phyloP scores from a whole-genome alignment of 2,888 invertebrate species.

The Chymomyza procnemis region DNA sequence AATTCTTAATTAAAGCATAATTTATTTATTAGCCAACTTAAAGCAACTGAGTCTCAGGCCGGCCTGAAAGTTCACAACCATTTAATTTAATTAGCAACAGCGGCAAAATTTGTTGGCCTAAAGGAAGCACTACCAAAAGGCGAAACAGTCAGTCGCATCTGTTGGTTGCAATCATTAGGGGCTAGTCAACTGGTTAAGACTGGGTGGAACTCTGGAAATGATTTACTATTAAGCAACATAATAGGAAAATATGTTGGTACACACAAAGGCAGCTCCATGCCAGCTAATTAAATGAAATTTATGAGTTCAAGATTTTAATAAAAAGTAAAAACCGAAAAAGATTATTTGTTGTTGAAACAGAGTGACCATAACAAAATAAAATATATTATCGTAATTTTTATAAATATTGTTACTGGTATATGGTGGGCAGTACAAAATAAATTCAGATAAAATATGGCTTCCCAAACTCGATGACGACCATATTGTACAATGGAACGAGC shows the following conservation, averaged over 20 bases:
- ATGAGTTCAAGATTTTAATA: neutral
- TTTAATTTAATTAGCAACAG: conserved; percentile 34
- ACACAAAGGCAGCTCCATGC: neutral
- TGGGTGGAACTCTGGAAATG: neutral
- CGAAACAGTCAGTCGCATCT: neutral
- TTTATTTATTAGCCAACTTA: conserved; percentile 31
- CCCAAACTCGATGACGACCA: no score
- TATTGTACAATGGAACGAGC: no score
- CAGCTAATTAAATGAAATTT: neutral
- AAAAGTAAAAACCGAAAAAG: neutral
- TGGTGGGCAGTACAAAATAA: no score
- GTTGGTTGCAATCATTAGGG: neutral
- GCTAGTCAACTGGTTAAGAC: neutral
- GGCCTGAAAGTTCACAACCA: conserved; percentile 29
- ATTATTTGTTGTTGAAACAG: no score
- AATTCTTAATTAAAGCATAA: conserved; percentile 37
- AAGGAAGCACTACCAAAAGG: neutral
- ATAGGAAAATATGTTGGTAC: neutral
- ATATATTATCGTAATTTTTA: no score
- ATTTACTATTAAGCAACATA: neutral
- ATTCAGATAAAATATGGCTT: no score
- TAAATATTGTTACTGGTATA: no score
- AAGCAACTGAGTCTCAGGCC: neutral
- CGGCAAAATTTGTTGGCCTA: neutral
- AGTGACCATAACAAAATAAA: no score